Percentiles rank a stretch among this genome's conserved stretches.
phyloP scores from a whole-genome alignment of 2,888 invertebrate species.

The Drosophila parthenogenetica region DNA sequence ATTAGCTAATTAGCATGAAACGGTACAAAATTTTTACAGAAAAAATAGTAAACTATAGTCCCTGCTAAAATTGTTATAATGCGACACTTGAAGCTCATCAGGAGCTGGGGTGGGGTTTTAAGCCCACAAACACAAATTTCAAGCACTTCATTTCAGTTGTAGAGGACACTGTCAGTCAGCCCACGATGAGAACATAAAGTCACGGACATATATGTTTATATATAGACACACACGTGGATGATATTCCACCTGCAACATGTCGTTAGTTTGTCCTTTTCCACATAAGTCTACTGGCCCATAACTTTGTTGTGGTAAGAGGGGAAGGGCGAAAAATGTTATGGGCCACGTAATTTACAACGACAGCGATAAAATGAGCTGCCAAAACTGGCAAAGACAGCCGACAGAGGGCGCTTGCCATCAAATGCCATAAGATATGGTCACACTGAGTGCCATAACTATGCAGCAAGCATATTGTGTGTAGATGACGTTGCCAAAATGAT shows the following conservation, averaged over 20 bases:
- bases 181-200: constrained; percentile 8
- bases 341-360: constrained; percentile 67
- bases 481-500: constrained; percentile 58
- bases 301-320: background rate
- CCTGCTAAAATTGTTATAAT: constrained; percentile 1
- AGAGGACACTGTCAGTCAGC: constrained; percentile 23
- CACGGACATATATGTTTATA: background rate
- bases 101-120: background rate
- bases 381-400: constrained; percentile 57
- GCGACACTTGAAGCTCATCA: constrained; percentile 26
- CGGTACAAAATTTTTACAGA: constrained; percentile 2
- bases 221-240: constrained; percentile 14
- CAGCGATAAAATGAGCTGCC: constrained; percentile 77
- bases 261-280: constrained; percentile 20
- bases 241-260: constrained; percentile 49
- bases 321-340: constrained; percentile 35
- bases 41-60: background rate
- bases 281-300: constrained; percentile 32
- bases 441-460: constrained; percentile 68
- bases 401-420: constrained; percentile 31
- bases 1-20: constrained; percentile 51
- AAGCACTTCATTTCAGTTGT: constrained; percentile 45
- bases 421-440: constrained; percentile 54
- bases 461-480: constrained; percentile 57
- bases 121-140: constrained; percentile 21